Conservation (phyloP, 2,113 vertebrate genomes). For the Puffinus mauretanicus region DNA sequence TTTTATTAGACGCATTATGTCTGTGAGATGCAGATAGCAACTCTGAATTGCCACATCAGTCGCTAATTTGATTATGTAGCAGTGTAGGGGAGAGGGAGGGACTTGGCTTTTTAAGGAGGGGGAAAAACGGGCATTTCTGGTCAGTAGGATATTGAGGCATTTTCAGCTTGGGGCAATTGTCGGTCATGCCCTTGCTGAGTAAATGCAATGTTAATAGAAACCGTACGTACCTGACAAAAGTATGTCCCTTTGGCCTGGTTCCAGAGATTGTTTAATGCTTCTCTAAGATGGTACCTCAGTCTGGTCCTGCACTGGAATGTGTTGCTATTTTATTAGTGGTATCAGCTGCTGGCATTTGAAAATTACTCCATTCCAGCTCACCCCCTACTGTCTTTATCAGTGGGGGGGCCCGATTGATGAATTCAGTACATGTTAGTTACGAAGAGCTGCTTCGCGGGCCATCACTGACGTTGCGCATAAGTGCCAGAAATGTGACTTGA, state of each 20-base stretch:
- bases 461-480: not conserved
- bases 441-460: not conserved
- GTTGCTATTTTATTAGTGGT: not conserved
- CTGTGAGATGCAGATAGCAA: not conserved
- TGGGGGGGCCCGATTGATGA: rapidly evolving
- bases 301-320: not conserved
- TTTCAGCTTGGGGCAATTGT: not conserved
- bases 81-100: not conserved
- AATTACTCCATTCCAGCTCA: not conserved
- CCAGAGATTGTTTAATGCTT: not conserved
- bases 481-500: not conserved
- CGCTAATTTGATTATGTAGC: not conserved
- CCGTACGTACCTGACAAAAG: not conserved
- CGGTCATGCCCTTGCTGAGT: not conserved
- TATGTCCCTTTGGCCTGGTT: not conserved
- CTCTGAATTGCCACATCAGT: not conserved
- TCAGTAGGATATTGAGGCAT: not conserved
- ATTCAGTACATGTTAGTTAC: rapidly evolving
- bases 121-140: not conserved
- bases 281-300: not conserved
- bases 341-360: not conserved
- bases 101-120: not conserved
- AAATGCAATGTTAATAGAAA: not conserved
- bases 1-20: not conserved
- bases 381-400: not conserved